These are phyloP conservation scores for Enhydra lutris DNA, from an alignment of 2,113 vertebrate genomes.

Conservation along the genomic window DNA sequence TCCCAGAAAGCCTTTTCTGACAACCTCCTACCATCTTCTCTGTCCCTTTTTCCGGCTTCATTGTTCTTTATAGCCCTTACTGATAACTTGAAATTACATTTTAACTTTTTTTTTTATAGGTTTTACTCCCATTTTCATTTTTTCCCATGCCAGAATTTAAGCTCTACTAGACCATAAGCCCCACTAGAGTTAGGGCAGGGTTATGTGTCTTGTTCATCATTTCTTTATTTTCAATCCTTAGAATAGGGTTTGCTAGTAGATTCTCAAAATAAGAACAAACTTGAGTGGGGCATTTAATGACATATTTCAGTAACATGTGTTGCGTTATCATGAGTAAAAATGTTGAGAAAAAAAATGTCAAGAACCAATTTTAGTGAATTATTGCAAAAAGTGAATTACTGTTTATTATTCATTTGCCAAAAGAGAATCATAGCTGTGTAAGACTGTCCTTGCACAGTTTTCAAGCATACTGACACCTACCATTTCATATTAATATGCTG, in stretches of 20 bases:
- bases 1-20: background rate
- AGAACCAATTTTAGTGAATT: background rate
- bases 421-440: background rate
- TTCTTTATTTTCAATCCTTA: background rate
- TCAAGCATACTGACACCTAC: background rate
- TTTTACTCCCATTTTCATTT: background rate
- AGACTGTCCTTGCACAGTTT: background rate
- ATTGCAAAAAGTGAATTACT: constrained; percentile 5
- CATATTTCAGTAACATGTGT: background rate
- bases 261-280: background rate
- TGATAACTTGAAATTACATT: background rate
- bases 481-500: background rate
- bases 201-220: background rate
- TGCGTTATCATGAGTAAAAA: background rate
- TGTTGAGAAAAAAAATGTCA: background rate
- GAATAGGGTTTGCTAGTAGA: background rate
- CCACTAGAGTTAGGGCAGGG: background rate
- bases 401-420: background rate
- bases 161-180: background rate
- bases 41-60: background rate
- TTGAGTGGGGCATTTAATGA: background rate
- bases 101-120: background rate
- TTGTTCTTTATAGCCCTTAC: background rate
- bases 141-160: background rate
- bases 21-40: background rate